Percentiles rank a stretch among this genome's conserved stretches.
Evolutionary conservation across 2,797 vertebrate species (phyloP).

Genomic region (Smutsia gigantea): DNA sequence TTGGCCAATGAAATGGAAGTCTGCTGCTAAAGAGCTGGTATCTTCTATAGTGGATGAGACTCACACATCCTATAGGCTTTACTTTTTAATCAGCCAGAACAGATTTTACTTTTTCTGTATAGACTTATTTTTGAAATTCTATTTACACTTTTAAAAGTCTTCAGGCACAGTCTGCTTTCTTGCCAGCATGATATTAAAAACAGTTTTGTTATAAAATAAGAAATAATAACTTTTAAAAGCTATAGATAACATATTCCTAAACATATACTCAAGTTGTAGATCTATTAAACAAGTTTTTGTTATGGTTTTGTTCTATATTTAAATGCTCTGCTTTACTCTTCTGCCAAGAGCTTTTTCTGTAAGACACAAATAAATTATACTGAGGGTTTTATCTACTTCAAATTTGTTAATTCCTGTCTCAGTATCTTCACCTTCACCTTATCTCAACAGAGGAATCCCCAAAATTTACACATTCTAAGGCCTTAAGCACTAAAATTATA

Average conservation of each 20-base stretch:
- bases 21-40: background rate
- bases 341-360: background rate
- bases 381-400: background rate
- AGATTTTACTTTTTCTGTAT: constrained; percentile 8
- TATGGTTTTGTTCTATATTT: constrained; percentile 11
- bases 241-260: constrained; percentile 24
- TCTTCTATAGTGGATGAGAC: background rate
- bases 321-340: constrained; percentile 17
- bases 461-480: constrained; percentile 18
- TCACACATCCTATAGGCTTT: background rate
- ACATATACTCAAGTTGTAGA: constrained; percentile 17
- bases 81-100: constrained; percentile 39
- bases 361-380: constrained; percentile 38
- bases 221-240: constrained; percentile 42
- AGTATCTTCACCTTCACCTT: background rate
- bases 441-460: constrained; percentile 12
- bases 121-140: constrained; percentile 56
- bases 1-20: constrained; percentile 19
- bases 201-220: constrained; percentile 42
- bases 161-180: constrained; percentile 23
- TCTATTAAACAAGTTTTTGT: constrained; percentile 12
- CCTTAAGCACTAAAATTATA: background rate
- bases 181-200: constrained; percentile 51
- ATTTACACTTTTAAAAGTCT: constrained; percentile 37
- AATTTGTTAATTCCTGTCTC: background rate